These are phyloP conservation scores for Thermophis baileyi DNA, from an alignment of 2,113 vertebrate species.

Conservation along the genomic window DNA sequence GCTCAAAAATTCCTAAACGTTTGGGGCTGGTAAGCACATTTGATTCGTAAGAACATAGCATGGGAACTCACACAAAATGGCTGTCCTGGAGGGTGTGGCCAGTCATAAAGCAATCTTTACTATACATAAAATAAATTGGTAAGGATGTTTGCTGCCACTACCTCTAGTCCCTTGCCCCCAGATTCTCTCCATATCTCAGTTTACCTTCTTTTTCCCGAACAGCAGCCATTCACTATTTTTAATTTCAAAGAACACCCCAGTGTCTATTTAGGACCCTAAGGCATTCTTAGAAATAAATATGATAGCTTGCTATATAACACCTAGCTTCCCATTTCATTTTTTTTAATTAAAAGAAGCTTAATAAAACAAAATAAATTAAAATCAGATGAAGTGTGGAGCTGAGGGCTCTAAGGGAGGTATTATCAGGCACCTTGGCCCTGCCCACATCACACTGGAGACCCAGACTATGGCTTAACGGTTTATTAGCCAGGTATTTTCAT, in stretches of 20 bases:
- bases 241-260: not conserved
- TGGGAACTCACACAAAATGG: not conserved
- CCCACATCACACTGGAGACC: not conserved
- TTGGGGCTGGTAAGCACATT: not conserved
- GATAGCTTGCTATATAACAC: not conserved
- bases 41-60: not conserved
- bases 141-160: not conserved
- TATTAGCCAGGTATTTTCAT: not conserved
- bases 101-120: not conserved
- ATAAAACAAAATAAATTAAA: not conserved
- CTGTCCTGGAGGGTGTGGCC: not conserved
- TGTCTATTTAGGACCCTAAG: not conserved
- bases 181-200: not conserved
- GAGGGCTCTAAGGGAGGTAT: not conserved
- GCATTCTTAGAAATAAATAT: not conserved
- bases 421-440: not conserved
- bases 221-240: not conserved
- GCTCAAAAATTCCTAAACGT: not conserved
- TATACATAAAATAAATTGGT: not conserved
- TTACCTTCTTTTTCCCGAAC: not conserved
- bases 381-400: not conserved
- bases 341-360: not conserved
- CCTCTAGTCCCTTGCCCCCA: not conserved
- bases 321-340: not conserved
- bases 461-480: constrained; percentile 4